Evolutionary conservation across 2,888 invertebrate species (phyloP).

Genomic region (Synanthedon tipuliformis): DNA sequence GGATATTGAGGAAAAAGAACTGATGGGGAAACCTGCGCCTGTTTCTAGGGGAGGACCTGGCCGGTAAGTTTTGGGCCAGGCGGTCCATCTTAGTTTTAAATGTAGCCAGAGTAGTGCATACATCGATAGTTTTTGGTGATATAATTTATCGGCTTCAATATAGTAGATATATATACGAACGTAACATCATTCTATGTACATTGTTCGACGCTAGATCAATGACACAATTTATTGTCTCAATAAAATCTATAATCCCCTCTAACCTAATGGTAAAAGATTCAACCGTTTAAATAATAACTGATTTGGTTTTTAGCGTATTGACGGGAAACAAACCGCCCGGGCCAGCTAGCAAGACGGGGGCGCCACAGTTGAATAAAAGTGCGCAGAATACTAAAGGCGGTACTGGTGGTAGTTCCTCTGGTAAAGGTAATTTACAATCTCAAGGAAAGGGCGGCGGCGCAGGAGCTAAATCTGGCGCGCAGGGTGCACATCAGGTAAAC

Average conservation of each 20-base stretch:
- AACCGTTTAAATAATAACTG: no score
- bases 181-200: no score
- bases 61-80: constrained; percentile 24
- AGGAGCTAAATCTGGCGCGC: constrained; percentile 32
- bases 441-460: constrained; percentile 35
- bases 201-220: no score
- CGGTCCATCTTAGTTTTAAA: background rate
- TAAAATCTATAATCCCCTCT: no score
- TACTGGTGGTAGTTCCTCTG: constrained; percentile 17
- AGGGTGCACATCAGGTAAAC: constrained; percentile 39
- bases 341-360: constrained; percentile 66
- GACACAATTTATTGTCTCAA: no score
- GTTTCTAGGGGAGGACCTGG: constrained; percentile 42
- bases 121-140: no score
- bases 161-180: no score
- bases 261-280: no score
- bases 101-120: background rate
- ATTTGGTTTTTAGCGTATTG: constrained; percentile 26
- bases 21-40: constrained; percentile 60
- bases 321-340: constrained; percentile 65
- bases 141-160: no score
- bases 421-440: constrained; percentile 27
- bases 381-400: constrained; percentile 30
- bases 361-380: constrained; percentile 39
- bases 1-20: constrained; percentile 73